Conservation (phyloP, 2,113 vertebrate genomes). For the Excalfactoria chinensis region DNA sequence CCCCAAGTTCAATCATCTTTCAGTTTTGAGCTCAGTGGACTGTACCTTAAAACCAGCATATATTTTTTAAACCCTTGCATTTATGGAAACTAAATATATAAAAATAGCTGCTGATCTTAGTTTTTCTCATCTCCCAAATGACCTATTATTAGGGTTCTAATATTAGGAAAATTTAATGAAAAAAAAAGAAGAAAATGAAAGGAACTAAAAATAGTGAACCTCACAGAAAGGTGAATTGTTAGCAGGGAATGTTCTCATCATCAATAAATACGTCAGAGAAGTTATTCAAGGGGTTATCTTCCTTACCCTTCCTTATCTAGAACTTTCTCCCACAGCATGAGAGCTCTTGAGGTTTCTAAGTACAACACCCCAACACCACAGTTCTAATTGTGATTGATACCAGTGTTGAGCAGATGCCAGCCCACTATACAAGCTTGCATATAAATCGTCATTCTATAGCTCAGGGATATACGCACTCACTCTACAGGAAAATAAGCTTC, state of each 20-base stretch:
- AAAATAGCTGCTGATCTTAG: background rate
- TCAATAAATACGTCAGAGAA: background rate
- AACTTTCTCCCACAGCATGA: background rate
- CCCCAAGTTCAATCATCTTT: background rate
- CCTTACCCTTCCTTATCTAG: background rate
- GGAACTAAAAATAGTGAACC: background rate
- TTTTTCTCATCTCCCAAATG: background rate
- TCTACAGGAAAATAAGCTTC: background rate
- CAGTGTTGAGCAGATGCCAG: background rate
- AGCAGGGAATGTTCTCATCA: background rate
- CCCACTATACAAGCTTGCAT: rapidly evolving
- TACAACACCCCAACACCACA: background rate
- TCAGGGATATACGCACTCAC: background rate
- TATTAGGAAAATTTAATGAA: background rate
- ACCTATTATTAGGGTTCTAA: background rate
- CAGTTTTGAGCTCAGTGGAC: background rate
- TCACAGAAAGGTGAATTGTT: background rate
- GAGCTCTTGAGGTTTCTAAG: background rate
- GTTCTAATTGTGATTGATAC: background rate
- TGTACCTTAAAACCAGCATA: background rate
- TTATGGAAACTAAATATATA: background rate
- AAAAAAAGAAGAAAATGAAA: background rate
- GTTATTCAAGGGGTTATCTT: background rate
- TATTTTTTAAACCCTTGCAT: background rate
- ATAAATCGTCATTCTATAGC: background rate